Base-by-base conservation (phyloP, 30 jellyfish, hydroid and myxozoan species). In the Hydractinia symbiolongicarpus region DNA sequence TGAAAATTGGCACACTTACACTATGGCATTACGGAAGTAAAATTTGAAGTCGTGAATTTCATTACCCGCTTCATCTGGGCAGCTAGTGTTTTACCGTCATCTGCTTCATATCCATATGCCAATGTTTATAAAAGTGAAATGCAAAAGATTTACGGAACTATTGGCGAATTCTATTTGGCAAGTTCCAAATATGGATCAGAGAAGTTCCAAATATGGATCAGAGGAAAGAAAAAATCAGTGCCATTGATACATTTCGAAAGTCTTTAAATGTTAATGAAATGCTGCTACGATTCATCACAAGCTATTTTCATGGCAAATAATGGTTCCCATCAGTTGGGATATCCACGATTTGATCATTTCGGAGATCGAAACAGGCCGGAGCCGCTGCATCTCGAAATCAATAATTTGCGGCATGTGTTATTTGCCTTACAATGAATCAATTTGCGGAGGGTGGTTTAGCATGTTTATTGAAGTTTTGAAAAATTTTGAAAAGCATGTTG, bases 331-430 rank as follows among this genome's bases (percentile, higher is more conserved):
- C 51, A 20, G 30, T 53, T 68, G 17, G 79, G 79, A 11, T 21
- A 68, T 11, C 79, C 79, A 14, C 79, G 53, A 14, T 1, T 73
- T 73, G 76, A 21, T 0, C 15, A 17, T 20, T 73, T 73, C 14
- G 82, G 4, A 16, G 81, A 73, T 16, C 1, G 75, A 52, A 16
- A 1, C 14, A 13, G 82, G n/a, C 82, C 82, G 1, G 82, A 73
- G 52, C 74, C 82, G 4, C 76, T 73, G 2, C 82, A 73, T 73
- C 51, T 73, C 15, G 82, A 73, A 21, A 73, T 73, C 1, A 73
- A 73, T 21, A 73, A 73, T 51, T 73, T 82, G 82, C 82, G 4
- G 52, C 76, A 73, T 73, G 3, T 73, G 2, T 50, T 73, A 73
- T 51, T 51, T 73, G 51, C 30, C 4, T 17, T 73, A 73, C 52